phyloP scores from a whole-genome alignment of 2,888 invertebrate species.

The Platycheirus rosarum region DNA sequence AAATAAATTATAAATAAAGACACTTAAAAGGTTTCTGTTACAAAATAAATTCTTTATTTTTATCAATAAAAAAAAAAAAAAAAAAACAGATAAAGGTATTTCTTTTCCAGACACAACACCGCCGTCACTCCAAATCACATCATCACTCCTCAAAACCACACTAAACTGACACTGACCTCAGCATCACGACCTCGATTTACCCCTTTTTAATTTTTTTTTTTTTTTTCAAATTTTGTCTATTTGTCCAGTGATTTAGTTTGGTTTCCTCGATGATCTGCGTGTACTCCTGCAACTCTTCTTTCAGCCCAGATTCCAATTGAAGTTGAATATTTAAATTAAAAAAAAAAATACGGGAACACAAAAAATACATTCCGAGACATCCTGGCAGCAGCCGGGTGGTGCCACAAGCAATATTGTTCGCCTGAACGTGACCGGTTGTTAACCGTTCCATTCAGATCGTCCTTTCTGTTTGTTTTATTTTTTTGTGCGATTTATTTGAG shows the following conservation, averaged over 20 bases:
- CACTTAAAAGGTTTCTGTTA: no score
- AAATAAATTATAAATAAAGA: no score
- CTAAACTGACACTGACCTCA: constrained; percentile 68
- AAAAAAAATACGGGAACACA: constrained; percentile 29
- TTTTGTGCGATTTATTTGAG: constrained; percentile 64
- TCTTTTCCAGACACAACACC: background rate
- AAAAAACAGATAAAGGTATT: no score
- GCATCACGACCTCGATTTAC: constrained; percentile 59
- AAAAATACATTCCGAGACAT: constrained; percentile 64
- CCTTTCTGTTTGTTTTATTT: constrained; percentile 29
- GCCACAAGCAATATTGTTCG: constrained; percentile 72
- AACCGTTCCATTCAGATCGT: constrained; percentile 67
- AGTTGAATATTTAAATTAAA: constrained; percentile 63
- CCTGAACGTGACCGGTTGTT: constrained; percentile 73
- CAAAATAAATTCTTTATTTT: constrained; percentile 9
- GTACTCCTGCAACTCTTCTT: constrained; percentile 7
- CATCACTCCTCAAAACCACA: constrained; percentile 18
- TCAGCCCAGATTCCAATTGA: constrained; percentile 47
- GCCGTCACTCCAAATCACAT: constrained; percentile 19
- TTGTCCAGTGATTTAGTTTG: constrained; percentile 58
- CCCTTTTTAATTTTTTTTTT: constrained; percentile 37
- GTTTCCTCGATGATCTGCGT: constrained; percentile 60
- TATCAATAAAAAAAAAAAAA: constrained; percentile 37
- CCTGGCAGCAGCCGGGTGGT: constrained; percentile 65
- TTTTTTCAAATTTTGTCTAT: constrained; percentile 33